Evolutionary conservation across 2,113 vertebrate species (phyloP).

Genomic region (Heteronetta atricapilla): DNA sequence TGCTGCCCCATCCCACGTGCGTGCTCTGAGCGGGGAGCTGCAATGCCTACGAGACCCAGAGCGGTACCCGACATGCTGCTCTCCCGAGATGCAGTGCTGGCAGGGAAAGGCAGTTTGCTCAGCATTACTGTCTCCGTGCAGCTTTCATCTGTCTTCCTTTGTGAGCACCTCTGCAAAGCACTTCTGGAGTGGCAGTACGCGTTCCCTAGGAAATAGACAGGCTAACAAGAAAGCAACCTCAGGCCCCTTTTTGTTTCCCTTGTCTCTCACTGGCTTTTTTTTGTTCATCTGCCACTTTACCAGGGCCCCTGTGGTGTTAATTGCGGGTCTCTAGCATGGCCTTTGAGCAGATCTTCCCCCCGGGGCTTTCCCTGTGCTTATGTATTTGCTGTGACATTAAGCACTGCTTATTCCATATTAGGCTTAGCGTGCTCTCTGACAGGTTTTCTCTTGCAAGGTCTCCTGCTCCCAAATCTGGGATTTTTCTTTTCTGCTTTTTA

Average conservation of each 20-base stretch:
- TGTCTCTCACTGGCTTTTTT: slow-evolving; percentile 53
- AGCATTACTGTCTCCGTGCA: background rate
- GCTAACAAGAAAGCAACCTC: slow-evolving; percentile 33
- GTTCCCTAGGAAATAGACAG: slow-evolving; percentile 38
- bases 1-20: background rate
- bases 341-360: slow-evolving; percentile 66
- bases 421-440: slow-evolving; percentile 51
- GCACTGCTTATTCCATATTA: slow-evolving; percentile 63
- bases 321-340: slow-evolving; percentile 58
- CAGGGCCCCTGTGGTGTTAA: slow-evolving; percentile 62
- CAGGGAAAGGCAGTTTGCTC: slow-evolving; percentile 14
- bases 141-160: slow-evolving; percentile 52
- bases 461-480: slow-evolving; percentile 51
- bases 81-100: background rate
- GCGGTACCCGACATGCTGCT: rapidly evolving
- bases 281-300: slow-evolving; percentile 70
- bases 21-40: background rate
- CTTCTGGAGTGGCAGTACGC: background rate
- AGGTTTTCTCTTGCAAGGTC: slow-evolving; percentile 43
- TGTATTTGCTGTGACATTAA: slow-evolving; percentile 72
- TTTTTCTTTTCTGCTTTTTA: slow-evolving; percentile 62
- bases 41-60: background rate
- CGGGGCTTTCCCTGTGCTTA: slow-evolving; percentile 38
- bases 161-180: background rate
- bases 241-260: slow-evolving; percentile 42